Evolutionary conservation across 2,113 vertebrate species (phyloP).

Genomic region (Centropristis striata): DNA sequence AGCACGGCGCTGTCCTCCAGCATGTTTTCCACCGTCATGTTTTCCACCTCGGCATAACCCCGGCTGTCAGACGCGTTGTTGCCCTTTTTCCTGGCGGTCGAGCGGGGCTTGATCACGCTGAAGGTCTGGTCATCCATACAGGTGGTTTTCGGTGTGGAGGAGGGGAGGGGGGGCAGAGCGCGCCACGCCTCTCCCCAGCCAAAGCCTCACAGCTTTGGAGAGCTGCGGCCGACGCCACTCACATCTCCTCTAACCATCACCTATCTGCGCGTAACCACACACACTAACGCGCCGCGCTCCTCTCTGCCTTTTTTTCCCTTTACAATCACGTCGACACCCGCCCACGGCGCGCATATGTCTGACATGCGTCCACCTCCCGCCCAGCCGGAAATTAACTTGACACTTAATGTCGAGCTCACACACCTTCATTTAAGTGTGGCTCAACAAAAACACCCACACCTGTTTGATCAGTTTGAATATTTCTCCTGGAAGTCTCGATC

Average conservation of each 20-base stretch:
- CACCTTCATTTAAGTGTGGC: conserved; percentile 19
- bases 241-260: conserved; percentile 61
- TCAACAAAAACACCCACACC: conserved; percentile 40
- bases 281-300: conserved; percentile 64
- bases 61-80: conserved; percentile 82
- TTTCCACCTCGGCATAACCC: conserved; percentile 85
- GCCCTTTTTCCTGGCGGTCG: conserved; percentile 74
- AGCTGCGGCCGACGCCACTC: conserved; percentile 65
- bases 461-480: conserved; percentile 42
- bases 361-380: conserved; percentile 77
- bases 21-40: conserved; percentile 92
- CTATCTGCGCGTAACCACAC: conserved; percentile 52
- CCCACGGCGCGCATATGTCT: conserved; percentile 81
- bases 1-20: conserved; percentile 87
- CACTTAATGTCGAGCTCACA: conserved; percentile 38
- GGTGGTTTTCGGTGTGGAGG: conserved; percentile 75
- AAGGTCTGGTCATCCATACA: conserved; percentile 90
- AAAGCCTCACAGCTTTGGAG: conserved; percentile 70
- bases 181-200: conserved; percentile 81
- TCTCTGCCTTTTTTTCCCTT: conserved; percentile 11
- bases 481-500: background rate
- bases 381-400: conserved; percentile 76
- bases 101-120: conserved; percentile 87
- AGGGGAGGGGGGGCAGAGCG: conserved; percentile 64
- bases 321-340: conserved; percentile 79